phyloP scores from a whole-genome alignment of 2,113 vertebrate genomes.

The Lophotis ruficrista region DNA sequence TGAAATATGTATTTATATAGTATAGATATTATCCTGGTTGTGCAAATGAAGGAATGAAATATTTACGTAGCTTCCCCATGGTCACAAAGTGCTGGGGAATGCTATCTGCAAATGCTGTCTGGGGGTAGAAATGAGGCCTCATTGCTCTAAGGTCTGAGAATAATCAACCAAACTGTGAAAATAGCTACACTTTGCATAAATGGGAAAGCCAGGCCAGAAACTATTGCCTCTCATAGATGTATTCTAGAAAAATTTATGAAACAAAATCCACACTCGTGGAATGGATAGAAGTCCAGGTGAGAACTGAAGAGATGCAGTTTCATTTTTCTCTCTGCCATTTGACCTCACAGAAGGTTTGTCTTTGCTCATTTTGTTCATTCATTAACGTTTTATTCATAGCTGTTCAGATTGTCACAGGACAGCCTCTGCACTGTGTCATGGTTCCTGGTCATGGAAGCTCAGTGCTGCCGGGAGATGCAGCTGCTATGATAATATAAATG shows the following conservation, averaged over 20 bases:
- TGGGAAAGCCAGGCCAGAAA: neutral
- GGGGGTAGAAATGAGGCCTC: neutral
- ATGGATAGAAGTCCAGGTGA: neutral
- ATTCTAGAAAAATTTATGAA: neutral
- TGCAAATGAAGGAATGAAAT: neutral
- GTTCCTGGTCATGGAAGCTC: neutral
- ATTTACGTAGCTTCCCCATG: neutral
- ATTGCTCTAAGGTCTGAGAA: neutral
- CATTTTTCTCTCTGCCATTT: neutral
- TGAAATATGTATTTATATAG: fast-evolving
- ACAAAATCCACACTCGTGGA: neutral
- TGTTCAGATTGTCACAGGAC: neutral
- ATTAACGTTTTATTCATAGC: neutral
- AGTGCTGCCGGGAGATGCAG: neutral
- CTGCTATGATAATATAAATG: neutral
- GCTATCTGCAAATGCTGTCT: neutral
- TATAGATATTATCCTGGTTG: neutral
- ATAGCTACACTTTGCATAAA: neutral
- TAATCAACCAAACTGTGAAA: neutral
- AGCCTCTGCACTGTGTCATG: neutral
- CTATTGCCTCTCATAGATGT: neutral
- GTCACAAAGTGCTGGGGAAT: neutral
- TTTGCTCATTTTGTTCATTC: neutral
- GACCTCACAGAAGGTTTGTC: neutral
- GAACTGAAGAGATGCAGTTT: neutral